Evolutionary conservation across 2,113 vertebrate species (phyloP), one percentile per base, ranked within the genome.

Genomic region (Burhinus bistriatus): DNA sequence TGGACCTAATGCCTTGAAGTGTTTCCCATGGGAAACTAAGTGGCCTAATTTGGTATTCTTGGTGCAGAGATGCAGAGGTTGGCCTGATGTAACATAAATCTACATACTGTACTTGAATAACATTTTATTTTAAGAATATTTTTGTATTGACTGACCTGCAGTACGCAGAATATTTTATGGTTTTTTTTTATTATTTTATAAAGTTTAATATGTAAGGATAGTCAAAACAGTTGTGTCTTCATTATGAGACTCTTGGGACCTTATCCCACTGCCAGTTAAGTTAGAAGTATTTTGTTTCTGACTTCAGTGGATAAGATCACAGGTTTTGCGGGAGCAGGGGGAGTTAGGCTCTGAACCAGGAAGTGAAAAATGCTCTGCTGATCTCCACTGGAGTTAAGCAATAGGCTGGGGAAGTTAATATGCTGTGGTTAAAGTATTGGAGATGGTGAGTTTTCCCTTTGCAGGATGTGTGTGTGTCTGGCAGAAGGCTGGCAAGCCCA

Each of bases 21-120:
- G 25, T 61, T 97, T 95, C 83, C 88, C 83, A 75, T 75, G 85
- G 88, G 89, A 96, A 95, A 87, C 57, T 65, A 5, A 72, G 61
- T 12, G 34, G 11, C 57, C 65, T 68, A 4, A 52, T 72, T 87
- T 69, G 49, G 18, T 49, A 65, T 84, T 82, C 40, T 32, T 69
- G 54, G 54, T 68, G 69, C 77, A 93, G 83, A 77, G 69, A 32
- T 15, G 55, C 64, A 92, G 82, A 81, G 70, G 47, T 72, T 87
- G 68, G 59, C 59, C 88, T 86, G 55, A 57, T 36, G 66, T 58
- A 87, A 58, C 61, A 95, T 79, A 95, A 96, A 95, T 89, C 87
- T 73, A 58, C 62, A 54, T 62, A 85, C 71, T 90, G 44, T 16
- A 18, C 83, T 76, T 71, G 17, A 77, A 71, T 17, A 59, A 44